Base-by-base conservation (phyloP, 2,797 vertebrate species). In the Meda fulgida region DNA sequence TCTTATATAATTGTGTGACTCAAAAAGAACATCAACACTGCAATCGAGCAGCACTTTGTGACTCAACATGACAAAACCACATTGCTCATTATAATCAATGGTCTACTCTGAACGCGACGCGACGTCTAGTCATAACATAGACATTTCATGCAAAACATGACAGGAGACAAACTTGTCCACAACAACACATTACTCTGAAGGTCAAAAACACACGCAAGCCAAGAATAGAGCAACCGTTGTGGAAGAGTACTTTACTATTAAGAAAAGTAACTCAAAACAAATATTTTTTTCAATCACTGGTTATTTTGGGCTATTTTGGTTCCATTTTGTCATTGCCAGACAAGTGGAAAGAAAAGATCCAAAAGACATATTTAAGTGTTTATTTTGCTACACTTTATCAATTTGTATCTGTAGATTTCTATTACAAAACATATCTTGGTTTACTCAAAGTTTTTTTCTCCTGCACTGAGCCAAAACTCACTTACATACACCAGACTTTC, bases 91-190 rank as follows among this genome's bases (percentile, higher is more conserved):
- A 55, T 76, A 76, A 76, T 76, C 34, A 55, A 8, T 55, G 73
- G 48, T 55, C 23, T 55, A 36, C 48, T 16, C 48, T 55, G 31
- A 55, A 55, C 55, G 31, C 55, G 73, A 76, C 1, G 31, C 23
- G 73, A 55, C 0, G 73, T 76, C 73, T 76, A 76, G 73, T 55
- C 48, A 76, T 76, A 55, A 53, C 29, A 31, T 31, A 21, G 69
- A 71, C 40, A 9, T 46, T 18, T 51, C 43, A 21, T 51, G 31
- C 31, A 53, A 75, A 75, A 21, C 19, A 75, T 36, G 18, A 34
- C 31, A 67, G 18, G 34, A 67, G 66, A 67, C 29, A 23, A 75
- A 31, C 72, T 75, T 34, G 19, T 36, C 72, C 31, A 19, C 70
- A 48, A 55, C 48, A 75, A 75, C 31, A 55, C 23, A 36, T 36